Evolutionary conservation across 2,888 invertebrate species (phyloP).

Genomic region (Invenusta paracnida): DNA sequence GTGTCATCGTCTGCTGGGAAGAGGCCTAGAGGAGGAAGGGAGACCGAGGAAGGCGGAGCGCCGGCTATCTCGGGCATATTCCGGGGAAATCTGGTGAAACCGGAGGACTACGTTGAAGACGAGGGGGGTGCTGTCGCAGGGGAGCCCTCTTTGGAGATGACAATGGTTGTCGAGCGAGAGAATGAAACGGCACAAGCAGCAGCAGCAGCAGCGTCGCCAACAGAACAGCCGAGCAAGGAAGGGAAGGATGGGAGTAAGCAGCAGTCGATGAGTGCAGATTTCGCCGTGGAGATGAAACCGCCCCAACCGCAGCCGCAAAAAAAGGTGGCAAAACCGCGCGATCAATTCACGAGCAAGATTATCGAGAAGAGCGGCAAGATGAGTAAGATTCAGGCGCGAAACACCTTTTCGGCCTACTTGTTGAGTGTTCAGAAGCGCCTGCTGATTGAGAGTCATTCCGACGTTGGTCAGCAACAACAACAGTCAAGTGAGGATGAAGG

Average conservation of each 20-base stretch:
- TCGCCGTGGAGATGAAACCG: background rate
- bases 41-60: background rate
- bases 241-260: background rate
- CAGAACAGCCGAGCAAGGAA: background rate
- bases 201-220: background rate
- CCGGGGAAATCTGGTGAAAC: background rate
- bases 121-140: background rate
- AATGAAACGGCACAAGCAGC: background rate
- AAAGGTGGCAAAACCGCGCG: too few relatives aligned
- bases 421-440: constrained; percentile 58
- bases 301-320: too few relatives aligned
- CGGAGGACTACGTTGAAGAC: background rate
- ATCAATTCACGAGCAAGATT: background rate
- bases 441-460: constrained; percentile 47
- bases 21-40: background rate
- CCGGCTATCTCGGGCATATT: background rate
- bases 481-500: background rate
- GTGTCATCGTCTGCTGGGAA: background rate
- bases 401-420: constrained; percentile 60
- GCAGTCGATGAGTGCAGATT: background rate
- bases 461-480: constrained; percentile 41
- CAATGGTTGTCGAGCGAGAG: background rate
- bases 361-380: constrained; percentile 17
- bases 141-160: background rate
- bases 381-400: constrained; percentile 59